Evolutionary conservation across 2,113 vertebrate genomes (phyloP).

Genomic region (Cromileptes altivelis): DNA sequence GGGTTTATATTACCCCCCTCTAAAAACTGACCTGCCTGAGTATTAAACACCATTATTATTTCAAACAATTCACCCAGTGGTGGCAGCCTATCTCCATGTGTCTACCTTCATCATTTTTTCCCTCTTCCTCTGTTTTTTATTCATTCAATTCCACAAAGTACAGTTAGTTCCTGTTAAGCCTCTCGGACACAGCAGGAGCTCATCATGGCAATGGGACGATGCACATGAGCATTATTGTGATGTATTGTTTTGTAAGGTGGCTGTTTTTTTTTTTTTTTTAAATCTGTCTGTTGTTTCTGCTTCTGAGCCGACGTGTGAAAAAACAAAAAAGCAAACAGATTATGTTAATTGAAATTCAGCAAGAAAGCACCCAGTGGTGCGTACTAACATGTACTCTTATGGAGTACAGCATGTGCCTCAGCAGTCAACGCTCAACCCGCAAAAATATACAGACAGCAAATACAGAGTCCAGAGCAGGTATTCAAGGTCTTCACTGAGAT

Average conservation of each 20-base stretch:
- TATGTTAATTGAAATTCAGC: constrained; percentile 50
- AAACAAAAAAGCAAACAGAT: constrained; percentile 12
- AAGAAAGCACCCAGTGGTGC: constrained; percentile 1
- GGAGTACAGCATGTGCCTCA: not conserved
- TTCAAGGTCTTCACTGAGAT: constrained; percentile 34
- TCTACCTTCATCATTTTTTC: constrained; percentile 38
- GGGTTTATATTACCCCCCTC: constrained; percentile 49
- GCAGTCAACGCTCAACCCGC: not conserved
- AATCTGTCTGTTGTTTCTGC: constrained; percentile 39
- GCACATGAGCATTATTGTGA: constrained; percentile 42
- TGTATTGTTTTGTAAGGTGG: constrained; percentile 50
- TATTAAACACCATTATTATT: constrained; percentile 70
- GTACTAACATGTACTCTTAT: constrained; percentile 15
- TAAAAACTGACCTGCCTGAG: constrained; percentile 63
- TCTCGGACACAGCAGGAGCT: constrained; percentile 59
- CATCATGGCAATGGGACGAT: constrained; percentile 53
- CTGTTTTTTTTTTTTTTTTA: constrained; percentile 32
- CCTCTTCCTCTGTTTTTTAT: constrained; percentile 6
- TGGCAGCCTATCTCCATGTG: constrained; percentile 8
- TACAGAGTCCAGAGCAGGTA: constrained; percentile 15
- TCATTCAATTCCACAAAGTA: constrained; percentile 63
- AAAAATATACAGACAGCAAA: constrained; percentile 9
- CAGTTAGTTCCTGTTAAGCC: constrained; percentile 64
- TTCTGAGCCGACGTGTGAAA: constrained; percentile 19
- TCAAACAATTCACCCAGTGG: constrained; percentile 56